Conservation (phyloP, 2,797 vertebrate genomes). For the Scleropages formosus region DNA sequence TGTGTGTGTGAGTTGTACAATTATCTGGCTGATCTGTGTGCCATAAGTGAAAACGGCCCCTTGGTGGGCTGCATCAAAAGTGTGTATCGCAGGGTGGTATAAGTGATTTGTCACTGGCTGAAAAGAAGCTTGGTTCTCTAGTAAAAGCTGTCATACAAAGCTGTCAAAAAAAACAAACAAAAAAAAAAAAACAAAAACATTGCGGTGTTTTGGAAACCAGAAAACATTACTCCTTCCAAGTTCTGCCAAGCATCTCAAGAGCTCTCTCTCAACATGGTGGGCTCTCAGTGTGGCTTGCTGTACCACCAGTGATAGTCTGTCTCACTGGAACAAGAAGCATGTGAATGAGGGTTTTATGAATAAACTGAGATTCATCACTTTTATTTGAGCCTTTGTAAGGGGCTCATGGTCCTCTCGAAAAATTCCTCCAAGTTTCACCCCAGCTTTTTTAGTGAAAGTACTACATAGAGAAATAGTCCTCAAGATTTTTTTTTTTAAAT, state of each 20-base stretch:
- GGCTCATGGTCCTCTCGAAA: not conserved
- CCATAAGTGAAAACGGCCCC: constrained; percentile 3
- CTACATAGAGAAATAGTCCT: not conserved
- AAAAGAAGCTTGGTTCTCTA: not conserved
- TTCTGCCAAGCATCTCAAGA: not conserved
- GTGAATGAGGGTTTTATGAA: too few species aligned
- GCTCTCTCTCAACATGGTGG: not conserved
- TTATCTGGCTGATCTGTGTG: not conserved
- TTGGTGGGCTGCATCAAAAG: not conserved
- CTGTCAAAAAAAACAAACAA: too few species aligned
- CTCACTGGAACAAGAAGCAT: not conserved
- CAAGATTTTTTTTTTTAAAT: too few species aligned
- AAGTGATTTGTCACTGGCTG: not conserved
- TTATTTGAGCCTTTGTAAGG: not conserved
- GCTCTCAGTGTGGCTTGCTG: not conserved
- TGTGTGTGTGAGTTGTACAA: not conserved
- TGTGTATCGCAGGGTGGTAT: not conserved
- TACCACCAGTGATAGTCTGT: constrained; percentile 1
- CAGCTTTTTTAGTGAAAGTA: not conserved
- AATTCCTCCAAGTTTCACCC: not conserved
- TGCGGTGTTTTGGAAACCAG: too few species aligned
- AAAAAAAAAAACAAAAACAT: constrained; percentile 18
- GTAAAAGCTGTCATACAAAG: constrained; percentile 2
- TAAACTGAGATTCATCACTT: not conserved
- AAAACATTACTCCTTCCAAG: not conserved